Base-by-base conservation (phyloP, 2,113 vertebrate genomes). In the Chloroceryle aenea region DNA sequence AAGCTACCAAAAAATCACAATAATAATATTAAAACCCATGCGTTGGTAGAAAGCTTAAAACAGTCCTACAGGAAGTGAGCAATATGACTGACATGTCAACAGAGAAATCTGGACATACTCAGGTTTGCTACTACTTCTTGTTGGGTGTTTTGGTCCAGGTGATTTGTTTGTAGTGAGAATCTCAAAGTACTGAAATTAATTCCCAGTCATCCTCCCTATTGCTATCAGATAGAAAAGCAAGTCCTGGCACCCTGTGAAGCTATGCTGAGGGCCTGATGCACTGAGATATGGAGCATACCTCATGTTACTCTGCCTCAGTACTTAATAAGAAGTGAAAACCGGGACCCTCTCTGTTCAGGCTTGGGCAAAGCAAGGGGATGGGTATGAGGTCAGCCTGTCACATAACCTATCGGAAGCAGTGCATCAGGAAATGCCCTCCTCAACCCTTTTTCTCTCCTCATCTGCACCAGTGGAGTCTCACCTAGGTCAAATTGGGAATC, bases 151-250 rank as follows among this genome's bases (percentile, higher is more conserved):
- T 78, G 22, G 90, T 89, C 43, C 58, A 50, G 58, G 58, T 0
- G 38, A 95, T 82, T 92, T 95, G 95, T 88, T 96, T 95, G 84
- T 19, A 92, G 67, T 27, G 68, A 89, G 74, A 43, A 88, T 59
- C 85, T 84, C 69, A 91, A 77, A 90, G 77, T 50, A 61, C 21
- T 36, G 74, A 76, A 92, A 76, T 93, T 93, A 88, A 73, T 91
- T 95, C 55, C 68, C 69, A 93, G 89, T 91, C 76, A 72, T 63
- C 26, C 64, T 96, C 58, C 72, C 90, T 9, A 1, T 8, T 29
- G 72, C 36, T 83, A 66, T 90, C 92, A 96, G 96, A 80, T 88
- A 77, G 75, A 80, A 96, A 71, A 92, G 45, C 78, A 53, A 75
- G 85, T 79, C 82, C 36, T 93, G 90, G 56, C 93, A 89, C 12